Percentiles rank a stretch among this genome's conserved stretches.
phyloP scores from a whole-genome alignment of 2,113 vertebrate species.

The Hippotragus niger region DNA sequence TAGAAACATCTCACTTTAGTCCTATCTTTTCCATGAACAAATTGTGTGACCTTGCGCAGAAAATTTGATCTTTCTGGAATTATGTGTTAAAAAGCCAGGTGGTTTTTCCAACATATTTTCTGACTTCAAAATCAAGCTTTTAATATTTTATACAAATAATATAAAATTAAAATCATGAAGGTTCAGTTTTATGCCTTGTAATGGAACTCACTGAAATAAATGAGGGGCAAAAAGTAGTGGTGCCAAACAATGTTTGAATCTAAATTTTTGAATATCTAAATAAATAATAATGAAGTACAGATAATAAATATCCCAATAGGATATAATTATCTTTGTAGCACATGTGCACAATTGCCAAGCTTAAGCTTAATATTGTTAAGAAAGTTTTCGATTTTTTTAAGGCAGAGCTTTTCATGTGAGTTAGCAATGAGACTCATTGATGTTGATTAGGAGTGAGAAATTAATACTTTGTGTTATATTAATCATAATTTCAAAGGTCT shows the following conservation, averaged over 20 bases:
- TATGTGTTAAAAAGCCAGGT: neutral
- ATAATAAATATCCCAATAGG: neutral
- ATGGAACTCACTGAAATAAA: neutral
- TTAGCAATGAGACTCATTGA: neutral
- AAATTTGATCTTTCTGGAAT: neutral
- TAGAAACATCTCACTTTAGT: neutral
- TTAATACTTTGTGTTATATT: neutral
- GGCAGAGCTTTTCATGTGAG: neutral
- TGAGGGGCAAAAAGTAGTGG: neutral
- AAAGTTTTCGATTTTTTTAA: neutral
- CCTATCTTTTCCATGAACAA: neutral
- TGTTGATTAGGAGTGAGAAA: neutral
- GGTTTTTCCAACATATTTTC: neutral
- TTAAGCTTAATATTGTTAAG: neutral
- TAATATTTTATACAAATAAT: neutral
- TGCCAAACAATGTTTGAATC: neutral
- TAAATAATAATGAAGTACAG: neutral
- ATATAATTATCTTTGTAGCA: neutral
- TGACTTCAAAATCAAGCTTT: neutral
- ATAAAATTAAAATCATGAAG: neutral
- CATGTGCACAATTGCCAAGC: neutral
- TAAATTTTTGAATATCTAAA: neutral
- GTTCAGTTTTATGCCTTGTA: neutral
- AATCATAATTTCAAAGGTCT: neutral
- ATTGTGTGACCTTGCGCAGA: neutral